Evolutionary conservation across 2,113 vertebrate genomes (phyloP).

Genomic region (Pristiophorus japonicus): DNA sequence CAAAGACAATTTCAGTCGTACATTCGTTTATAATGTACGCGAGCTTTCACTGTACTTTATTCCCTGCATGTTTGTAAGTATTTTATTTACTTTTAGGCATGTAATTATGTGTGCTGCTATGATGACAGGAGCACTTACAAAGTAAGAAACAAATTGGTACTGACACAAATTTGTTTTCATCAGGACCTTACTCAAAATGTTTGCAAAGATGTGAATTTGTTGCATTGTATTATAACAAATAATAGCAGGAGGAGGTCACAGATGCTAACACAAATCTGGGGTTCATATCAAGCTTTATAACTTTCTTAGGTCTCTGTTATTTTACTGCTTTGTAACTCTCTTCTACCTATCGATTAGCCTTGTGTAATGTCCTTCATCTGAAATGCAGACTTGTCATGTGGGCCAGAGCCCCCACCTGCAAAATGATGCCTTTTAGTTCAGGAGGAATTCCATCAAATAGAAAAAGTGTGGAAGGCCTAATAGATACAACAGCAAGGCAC

Average conservation of each 20-base stretch:
- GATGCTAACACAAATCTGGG: neutral
- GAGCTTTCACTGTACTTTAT: neutral
- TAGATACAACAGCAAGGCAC: neutral
- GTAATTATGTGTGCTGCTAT: neutral
- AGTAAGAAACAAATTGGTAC: neutral
- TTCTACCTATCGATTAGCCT: neutral
- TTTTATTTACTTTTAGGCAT: neutral
- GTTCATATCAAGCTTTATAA: neutral
- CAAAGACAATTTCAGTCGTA: neutral
- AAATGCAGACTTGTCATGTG: neutral
- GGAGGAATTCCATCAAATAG: neutral
- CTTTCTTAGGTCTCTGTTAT: neutral
- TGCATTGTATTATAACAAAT: neutral
- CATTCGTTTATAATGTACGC: neutral
- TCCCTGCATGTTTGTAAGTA: neutral
- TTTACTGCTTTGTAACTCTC: neutral
- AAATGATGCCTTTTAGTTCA: neutral
- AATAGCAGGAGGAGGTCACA: neutral
- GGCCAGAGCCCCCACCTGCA: neutral
- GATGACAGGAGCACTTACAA: neutral
- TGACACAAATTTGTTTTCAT: neutral
- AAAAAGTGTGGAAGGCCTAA: neutral
- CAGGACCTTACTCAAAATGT: too few relatives aligned
- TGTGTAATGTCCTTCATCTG: neutral
- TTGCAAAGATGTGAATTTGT: neutral